Percentiles rank a stretch among this genome's conserved stretches.
Evolutionary conservation across 2,113 vertebrate genomes (phyloP).

Genomic region (Sinosuthora webbiana): DNA sequence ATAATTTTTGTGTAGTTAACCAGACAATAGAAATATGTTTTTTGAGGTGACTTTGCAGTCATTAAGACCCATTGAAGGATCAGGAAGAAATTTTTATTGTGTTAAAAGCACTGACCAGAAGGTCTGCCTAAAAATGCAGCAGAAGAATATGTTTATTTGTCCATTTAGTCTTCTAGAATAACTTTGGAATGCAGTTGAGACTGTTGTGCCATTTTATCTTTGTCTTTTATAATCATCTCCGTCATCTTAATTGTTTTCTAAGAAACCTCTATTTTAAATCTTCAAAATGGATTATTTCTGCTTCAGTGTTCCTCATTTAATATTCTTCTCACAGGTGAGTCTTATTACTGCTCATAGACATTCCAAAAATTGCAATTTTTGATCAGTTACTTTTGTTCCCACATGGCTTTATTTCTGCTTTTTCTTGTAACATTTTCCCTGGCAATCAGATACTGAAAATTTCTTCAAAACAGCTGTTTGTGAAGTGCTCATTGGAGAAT

Average conservation of each 20-base stretch:
- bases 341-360: background rate
- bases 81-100: background rate
- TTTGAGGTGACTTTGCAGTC: background rate
- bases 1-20: background rate
- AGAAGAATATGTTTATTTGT: background rate
- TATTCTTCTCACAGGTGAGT: background rate
- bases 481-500: background rate
- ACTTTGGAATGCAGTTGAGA: background rate
- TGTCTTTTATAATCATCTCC: background rate
- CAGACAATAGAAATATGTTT: background rate
- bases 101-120: accelerated
- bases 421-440: background rate
- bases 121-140: background rate
- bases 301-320: background rate
- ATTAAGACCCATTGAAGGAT: background rate
- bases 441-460: background rate
- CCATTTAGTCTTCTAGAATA: background rate
- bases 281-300: background rate
- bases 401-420: background rate
- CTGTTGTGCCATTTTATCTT: background rate
- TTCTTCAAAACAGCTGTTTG: background rate
- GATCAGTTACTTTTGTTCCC: background rate
- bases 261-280: background rate
- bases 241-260: background rate
- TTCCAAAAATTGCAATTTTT: background rate